Evolutionary conservation across 2,797 vertebrate genomes (phyloP).

Genomic region (Corythornis leucogaster): DNA sequence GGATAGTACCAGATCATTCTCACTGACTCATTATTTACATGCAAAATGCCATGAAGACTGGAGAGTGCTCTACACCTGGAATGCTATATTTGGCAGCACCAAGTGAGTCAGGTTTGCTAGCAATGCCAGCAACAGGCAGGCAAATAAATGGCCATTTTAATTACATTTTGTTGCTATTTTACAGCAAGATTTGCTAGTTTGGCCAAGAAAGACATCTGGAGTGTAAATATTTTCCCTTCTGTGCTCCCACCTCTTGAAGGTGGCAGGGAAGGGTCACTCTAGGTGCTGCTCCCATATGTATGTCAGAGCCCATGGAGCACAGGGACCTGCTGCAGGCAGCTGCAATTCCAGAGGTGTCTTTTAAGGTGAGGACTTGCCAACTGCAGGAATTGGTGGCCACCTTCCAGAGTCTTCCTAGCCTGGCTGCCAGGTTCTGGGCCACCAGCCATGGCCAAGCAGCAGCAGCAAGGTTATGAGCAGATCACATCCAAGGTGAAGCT

Average conservation of each 20-base stretch:
- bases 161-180: slow-evolving; percentile 50
- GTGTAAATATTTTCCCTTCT: slow-evolving; percentile 69
- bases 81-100: slow-evolving; percentile 56
- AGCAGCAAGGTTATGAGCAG: neutral
- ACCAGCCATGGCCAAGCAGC: neutral
- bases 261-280: neutral
- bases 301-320: neutral
- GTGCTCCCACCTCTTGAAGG: slow-evolving; percentile 34
- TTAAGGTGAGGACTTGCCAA: neutral
- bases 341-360: neutral
- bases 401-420: neutral
- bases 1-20: slow-evolving; percentile 59
- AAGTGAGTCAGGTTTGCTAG: slow-evolving; percentile 57
- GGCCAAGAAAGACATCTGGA: slow-evolving; percentile 66
- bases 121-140: slow-evolving; percentile 3
- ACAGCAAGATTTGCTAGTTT: slow-evolving; percentile 44
- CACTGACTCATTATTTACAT: slow-evolving; percentile 67
- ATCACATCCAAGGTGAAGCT: neutral
- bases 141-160: slow-evolving; percentile 64
- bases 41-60: slow-evolving; percentile 67
- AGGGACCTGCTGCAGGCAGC: neutral
- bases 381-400: neutral
- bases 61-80: slow-evolving; percentile 65
- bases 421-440: neutral
- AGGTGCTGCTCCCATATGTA: neutral